Evolutionary conservation across 2,113 vertebrate genomes (phyloP), one percentile per base, ranked within the genome.

Genomic region (Pelmatolapia mariae): DNA sequence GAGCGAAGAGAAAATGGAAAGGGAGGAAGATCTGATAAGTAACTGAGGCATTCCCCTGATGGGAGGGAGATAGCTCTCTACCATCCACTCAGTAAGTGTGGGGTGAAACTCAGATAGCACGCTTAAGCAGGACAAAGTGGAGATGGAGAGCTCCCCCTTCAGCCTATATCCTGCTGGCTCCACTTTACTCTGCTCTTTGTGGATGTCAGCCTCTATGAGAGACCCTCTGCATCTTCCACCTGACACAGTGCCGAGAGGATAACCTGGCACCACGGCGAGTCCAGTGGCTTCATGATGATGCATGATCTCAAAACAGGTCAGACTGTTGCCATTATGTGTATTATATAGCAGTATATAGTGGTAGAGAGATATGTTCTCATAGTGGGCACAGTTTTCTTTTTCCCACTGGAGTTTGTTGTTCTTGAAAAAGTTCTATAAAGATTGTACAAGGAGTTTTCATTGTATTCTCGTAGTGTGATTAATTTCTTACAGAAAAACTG

Each of bases 1-100:
- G 15, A 16, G 31, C 15, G 19, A 16, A 63, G 40, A 56, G 52
- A 92, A 82, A 71, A 86, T 45, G 26, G 47, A 78, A 59, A 83
- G 80, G 86, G 88, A 90, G 91, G 90, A 91, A 87, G 88, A 94
- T 93, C 93, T 91, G 89, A 88, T 91, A 85, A 95, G 86, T 79
- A 36, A 38, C 45, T 5, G 88, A 95, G 90, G 89, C 92, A 89
- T 92, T 89, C 91, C 90, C 82, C 50, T 84, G 89, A 73, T 91
- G 87, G 86, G 92, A 90, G 87, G 89, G 86, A 86, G 88, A 50
- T 83, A 31, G 31, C 84, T 68, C 87, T 57, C 47, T 52, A 50
- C 81, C 66, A 90, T 91, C 81, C 33, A n/a, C 22, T 10, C 85
- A 45, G 89, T 50, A 81, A 68, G 87, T 82, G 81, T 63, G 79